A percentile compares a stretch with the other conserved stretches of the same genome.
Evolutionary conservation across 2,888 invertebrate genomes (phyloP).

Genomic region (Drosophila quinaria): DNA sequence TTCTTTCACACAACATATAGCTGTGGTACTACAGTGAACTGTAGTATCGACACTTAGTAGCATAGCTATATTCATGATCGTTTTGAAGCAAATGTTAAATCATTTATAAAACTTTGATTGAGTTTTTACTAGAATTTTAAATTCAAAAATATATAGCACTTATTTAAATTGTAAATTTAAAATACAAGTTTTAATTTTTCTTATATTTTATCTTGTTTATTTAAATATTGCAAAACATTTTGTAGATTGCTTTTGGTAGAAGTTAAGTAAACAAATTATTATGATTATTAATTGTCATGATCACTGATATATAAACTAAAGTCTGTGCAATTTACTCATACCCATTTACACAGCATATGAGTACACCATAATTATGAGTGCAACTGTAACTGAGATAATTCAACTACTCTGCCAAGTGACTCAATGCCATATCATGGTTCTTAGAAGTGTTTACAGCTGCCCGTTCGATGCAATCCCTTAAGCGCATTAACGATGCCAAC

Average conservation of each 20-base stretch:
- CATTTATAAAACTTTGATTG: too few relatives aligned
- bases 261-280: background rate
- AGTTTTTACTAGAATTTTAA: background rate
- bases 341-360: too few relatives aligned
- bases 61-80: too few relatives aligned
- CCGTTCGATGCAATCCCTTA: conserved; percentile 36
- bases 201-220: background rate
- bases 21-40: background rate
- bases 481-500: conserved; percentile 51
- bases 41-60: background rate
- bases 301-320: too few relatives aligned
- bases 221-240: background rate
- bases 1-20: background rate
- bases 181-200: background rate
- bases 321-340: too few relatives aligned
- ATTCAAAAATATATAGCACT: background rate
- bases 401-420: conserved; percentile 6
- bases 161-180: background rate
- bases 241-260: background rate
- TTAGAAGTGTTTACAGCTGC: conserved; percentile 53
- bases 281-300: too few relatives aligned
- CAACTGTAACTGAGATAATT: conserved; percentile 20
- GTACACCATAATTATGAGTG: background rate
- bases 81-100: too few relatives aligned
- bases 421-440: conserved; percentile 27